These are phyloP conservation scores for Batillaria attramentaria DNA, from an alignment of 1,140 invertebrate genomes.

Conservation along the genomic window DNA sequence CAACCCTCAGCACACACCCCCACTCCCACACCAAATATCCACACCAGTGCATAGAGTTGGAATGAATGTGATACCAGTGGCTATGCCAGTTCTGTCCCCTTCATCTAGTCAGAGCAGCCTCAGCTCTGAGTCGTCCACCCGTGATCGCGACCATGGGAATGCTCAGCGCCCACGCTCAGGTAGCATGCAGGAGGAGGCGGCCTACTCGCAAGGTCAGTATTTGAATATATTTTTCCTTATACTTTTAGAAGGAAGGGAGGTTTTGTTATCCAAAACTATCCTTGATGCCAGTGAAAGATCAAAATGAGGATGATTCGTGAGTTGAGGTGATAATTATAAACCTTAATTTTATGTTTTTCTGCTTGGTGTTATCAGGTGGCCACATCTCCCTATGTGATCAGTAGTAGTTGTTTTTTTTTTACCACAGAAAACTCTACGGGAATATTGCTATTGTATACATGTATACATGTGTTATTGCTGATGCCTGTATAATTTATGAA, in stretches of 20 bases:
- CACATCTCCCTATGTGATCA: too few species aligned
- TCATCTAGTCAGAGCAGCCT: conserved; percentile 57
- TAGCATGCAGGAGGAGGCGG: conserved; percentile 55
- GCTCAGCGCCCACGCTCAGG: conserved; percentile 40
- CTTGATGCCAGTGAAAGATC: background rate
- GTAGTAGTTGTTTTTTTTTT: too few species aligned
- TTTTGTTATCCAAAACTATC: background rate
- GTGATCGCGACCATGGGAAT: conserved; percentile 17
- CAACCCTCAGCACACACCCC: conserved; percentile 26
- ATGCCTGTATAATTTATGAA: background rate
- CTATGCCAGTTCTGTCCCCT: conserved; percentile 33
- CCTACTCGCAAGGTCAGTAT: conserved; percentile 52
- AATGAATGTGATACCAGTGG: conserved; percentile 33
- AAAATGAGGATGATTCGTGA: background rate
- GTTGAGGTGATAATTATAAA: too few species aligned
- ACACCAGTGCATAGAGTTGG: too few species aligned
- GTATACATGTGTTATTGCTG: background rate
- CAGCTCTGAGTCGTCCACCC: conserved; percentile 51
- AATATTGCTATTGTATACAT: too few species aligned
- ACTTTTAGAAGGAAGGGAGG: too few species aligned
- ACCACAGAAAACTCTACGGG: too few species aligned
- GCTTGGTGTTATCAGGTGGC: too few species aligned
- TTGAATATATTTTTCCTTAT: background rate
- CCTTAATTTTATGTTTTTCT: too few species aligned
- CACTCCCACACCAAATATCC: background rate